Conservation (phyloP, 2,888 invertebrate genomes). For the Malachius bipustulatus region DNA sequence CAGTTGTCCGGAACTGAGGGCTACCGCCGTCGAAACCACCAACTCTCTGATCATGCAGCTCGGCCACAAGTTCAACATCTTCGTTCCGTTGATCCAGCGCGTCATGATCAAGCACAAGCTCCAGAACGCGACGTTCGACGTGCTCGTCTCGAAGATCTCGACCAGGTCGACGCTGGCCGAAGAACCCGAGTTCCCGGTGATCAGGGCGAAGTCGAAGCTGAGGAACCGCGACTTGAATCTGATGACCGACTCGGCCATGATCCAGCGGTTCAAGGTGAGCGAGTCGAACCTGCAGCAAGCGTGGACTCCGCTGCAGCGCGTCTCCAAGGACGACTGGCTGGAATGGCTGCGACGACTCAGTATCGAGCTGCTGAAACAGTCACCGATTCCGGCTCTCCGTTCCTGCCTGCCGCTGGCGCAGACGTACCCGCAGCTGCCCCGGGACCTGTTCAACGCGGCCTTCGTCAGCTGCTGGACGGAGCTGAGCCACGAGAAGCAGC, state of each 20-base stretch:
- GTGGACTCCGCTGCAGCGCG: slow-evolving; percentile 84
- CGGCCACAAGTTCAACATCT: slow-evolving; percentile 83
- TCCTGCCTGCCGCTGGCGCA: slow-evolving; percentile 89
- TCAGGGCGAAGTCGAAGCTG: slow-evolving; percentile 43
- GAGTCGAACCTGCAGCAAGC: slow-evolving; percentile 76
- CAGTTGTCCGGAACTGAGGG: slow-evolving; percentile 60
- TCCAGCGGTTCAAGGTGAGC: slow-evolving; percentile 72
- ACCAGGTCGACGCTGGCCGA: slow-evolving; percentile 63
- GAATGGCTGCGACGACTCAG: slow-evolving; percentile 91
- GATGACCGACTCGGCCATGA: slow-evolving; percentile 25
- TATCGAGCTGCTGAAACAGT: slow-evolving; percentile 87
- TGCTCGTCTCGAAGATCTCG: slow-evolving; percentile 58
- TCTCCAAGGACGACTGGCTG: slow-evolving; percentile 97
- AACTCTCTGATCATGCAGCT: slow-evolving; percentile 79
- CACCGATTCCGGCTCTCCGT: slow-evolving; percentile 84
- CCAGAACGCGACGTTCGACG: slow-evolving; percentile 66
- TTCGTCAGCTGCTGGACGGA: slow-evolving; percentile 99
- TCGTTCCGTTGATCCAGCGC: slow-evolving; percentile 82
- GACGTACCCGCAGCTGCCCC: slow-evolving; percentile 87
- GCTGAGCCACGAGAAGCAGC: slow-evolving; percentile 65
- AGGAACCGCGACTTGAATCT: slow-evolving; percentile 9
- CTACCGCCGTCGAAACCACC: slow-evolving; percentile 81
- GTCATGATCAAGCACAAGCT: slow-evolving; percentile 71
- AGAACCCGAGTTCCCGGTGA: slow-evolving; percentile 58
- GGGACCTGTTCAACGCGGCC: slow-evolving; percentile 95